Evolutionary conservation across 2,113 vertebrate genomes (phyloP).

Genomic region (Siniperca chuatsi): DNA sequence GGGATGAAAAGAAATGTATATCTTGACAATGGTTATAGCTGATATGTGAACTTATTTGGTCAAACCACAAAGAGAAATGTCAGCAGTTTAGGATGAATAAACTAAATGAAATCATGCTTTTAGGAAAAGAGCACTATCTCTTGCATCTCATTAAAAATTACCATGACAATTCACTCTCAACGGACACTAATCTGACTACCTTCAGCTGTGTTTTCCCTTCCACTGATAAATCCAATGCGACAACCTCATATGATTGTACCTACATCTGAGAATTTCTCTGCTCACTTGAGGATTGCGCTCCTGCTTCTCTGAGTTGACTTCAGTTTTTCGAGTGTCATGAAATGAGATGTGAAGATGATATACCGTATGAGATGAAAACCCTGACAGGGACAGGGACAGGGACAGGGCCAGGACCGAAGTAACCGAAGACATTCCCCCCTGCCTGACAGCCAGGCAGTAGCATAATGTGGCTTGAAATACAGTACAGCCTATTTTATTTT

Average conservation of each 20-base stretch:
- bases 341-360: conserved; percentile 64
- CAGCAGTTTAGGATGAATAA: not conserved
- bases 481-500: conserved; percentile 55
- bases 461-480: conserved; percentile 60
- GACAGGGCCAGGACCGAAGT: conserved; percentile 45
- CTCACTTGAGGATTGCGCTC: conserved; percentile 39
- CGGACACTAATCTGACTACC: conserved; percentile 18
- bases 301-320: conserved; percentile 36
- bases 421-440: conserved; percentile 41
- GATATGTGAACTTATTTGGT: not conserved
- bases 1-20: not conserved
- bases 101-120: conserved; percentile 8
- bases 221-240: conserved; percentile 34
- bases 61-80: not conserved
- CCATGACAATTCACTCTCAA: not conserved
- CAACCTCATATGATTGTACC: conserved; percentile 20
- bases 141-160: conserved; percentile 15
- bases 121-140: not conserved
- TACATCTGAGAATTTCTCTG: conserved; percentile 35
- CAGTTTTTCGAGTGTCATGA: conserved; percentile 40
- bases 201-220: conserved; percentile 19
- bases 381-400: conserved; percentile 53
- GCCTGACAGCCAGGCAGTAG: conserved; percentile 48
- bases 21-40: not conserved
- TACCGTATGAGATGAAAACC: conserved; percentile 48